These are phyloP conservation scores for Lepidocyrtinus sp. DNA, from an alignment of 2,888 invertebrate genomes.

Conservation along the genomic window DNA sequence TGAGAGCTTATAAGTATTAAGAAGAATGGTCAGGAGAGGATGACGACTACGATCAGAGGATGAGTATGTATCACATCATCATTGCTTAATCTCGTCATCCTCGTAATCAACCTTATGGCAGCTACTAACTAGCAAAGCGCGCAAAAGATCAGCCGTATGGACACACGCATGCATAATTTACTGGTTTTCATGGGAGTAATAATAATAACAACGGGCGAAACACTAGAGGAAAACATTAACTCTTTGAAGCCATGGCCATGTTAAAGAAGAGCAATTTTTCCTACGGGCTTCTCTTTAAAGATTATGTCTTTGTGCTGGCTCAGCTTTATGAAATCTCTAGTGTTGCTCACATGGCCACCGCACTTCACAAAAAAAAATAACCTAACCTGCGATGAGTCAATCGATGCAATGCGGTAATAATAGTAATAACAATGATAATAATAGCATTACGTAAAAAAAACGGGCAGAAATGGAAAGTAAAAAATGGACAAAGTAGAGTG, in stretches of 20 bases:
- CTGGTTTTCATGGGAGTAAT: not conserved
- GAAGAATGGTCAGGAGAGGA: not conserved
- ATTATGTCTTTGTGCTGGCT: no score
- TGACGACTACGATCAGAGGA: slow-evolving; percentile 6
- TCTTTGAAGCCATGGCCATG: not conserved
- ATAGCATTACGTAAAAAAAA: not conserved
- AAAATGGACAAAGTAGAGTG: no score
- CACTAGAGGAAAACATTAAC: not conserved
- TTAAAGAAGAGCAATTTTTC: not conserved
- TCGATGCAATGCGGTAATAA: not conserved
- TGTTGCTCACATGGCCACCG: no score
- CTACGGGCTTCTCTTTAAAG: not conserved
- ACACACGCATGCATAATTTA: slow-evolving; percentile 14
- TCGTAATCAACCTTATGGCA: slow-evolving; percentile 48
- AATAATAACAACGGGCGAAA: not conserved
- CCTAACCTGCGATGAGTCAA: no score
- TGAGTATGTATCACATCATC: slow-evolving; percentile 57
- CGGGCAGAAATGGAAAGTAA: not conserved
- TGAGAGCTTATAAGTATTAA: no score
- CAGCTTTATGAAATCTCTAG: no score
- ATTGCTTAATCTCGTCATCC: slow-evolving; percentile 56
- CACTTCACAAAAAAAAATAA: no score
- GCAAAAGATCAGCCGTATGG: not conserved
- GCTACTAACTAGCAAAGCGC: slow-evolving; percentile 45
- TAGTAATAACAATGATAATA: not conserved